A percentile compares a stretch with the other conserved stretches of the same genome.
Evolutionary conservation across 2,797 vertebrate species (phyloP).

Genomic region (Pseudocheirus occidentalis): DNA sequence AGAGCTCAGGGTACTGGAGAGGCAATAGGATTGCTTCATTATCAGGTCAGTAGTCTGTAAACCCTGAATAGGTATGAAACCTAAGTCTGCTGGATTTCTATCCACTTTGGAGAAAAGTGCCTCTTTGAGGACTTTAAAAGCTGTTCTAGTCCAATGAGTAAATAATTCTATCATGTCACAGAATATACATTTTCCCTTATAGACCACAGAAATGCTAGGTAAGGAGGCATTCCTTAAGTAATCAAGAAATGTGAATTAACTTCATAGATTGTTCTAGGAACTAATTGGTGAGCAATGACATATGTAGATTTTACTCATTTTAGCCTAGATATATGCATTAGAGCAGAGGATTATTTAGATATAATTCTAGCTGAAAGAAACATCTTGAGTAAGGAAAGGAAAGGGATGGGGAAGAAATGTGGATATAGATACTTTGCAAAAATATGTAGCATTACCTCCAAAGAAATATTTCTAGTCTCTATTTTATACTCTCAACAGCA

Average conservation of each 20-base stretch:
- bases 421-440: not conserved
- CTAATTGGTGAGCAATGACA: conserved; percentile 60
- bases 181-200: conserved; percentile 38
- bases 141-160: conserved; percentile 44
- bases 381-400: not conserved
- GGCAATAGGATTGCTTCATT: conserved; percentile 40
- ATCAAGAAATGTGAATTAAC: conserved; percentile 33
- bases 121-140: conserved; percentile 30
- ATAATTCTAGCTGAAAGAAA: not conserved
- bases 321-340: not conserved
- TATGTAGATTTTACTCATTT: conserved; percentile 1
- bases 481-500: not conserved
- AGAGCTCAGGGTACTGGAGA: conserved; percentile 30
- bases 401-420: not conserved
- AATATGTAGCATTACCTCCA: conserved; percentile 8
- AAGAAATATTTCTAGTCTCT: not conserved
- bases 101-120: conserved; percentile 43
- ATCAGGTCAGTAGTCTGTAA: conserved; percentile 51
- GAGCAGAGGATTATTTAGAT: conserved; percentile 1
- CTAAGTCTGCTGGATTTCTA: conserved; percentile 43
- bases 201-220: conserved; percentile 17
- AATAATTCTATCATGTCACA: conserved; percentile 57
- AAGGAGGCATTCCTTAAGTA: conserved; percentile 5
- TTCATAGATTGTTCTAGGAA: not conserved
- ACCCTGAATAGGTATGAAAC: conserved; percentile 56